These are phyloP conservation scores for Theretra japonica DNA, from an alignment of 2,888 invertebrate genomes.

Conservation along the genomic window DNA sequence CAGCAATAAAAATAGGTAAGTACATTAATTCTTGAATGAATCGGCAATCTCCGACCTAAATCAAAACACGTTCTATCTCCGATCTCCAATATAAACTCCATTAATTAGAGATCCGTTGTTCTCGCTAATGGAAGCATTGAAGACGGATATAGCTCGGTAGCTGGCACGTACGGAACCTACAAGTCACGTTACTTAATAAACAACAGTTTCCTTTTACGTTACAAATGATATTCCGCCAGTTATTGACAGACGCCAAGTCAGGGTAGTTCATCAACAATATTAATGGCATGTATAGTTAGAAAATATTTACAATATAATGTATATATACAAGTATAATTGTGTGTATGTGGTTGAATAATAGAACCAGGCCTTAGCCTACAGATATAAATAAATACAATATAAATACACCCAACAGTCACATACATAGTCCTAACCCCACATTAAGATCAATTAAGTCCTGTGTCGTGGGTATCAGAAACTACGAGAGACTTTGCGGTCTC, in stretches of 20 bases:
- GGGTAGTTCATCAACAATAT: not conserved
- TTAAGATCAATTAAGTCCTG: too few relatives aligned
- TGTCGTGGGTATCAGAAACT: too few relatives aligned
- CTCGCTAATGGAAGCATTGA: conserved; percentile 59
- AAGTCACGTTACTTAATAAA: conserved; percentile 56
- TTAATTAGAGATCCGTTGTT: conserved; percentile 58
- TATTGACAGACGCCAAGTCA: conserved; percentile 11
- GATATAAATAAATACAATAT: too few relatives aligned
- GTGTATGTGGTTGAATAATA: too few relatives aligned
- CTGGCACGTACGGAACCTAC: conserved; percentile 39
- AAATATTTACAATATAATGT: not conserved
- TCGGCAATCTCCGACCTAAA: not conserved
- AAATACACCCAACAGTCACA: too few relatives aligned
- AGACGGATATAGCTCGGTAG: conserved; percentile 36
- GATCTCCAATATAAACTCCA: conserved; percentile 40
- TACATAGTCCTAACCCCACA: too few relatives aligned
- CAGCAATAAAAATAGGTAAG: too few relatives aligned
- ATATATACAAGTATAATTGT: too few relatives aligned
- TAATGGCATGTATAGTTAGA: not conserved
- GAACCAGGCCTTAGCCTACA: too few relatives aligned
- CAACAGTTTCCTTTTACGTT: conserved; percentile 32
- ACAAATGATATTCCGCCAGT: conserved; percentile 27
- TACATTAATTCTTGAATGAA: not conserved
- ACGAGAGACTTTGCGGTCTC: too few relatives aligned
- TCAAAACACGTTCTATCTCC: not conserved